Evolutionary conservation across 2,888 invertebrate species (phyloP), one percentile per base, ranked within the genome.

Genomic region (Candidula unifasciata): DNA sequence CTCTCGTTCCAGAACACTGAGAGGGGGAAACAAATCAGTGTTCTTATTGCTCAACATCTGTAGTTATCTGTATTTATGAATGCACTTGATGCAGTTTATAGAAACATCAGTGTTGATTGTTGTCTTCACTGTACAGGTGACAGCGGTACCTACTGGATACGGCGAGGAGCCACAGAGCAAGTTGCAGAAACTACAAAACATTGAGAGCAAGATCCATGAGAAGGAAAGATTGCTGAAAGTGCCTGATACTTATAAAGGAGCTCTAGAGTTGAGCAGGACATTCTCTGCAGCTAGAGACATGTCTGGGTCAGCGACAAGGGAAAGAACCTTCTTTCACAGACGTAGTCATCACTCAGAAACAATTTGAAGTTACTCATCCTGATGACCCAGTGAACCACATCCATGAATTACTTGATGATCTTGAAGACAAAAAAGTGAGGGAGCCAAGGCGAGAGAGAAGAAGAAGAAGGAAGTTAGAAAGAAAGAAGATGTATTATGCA

Each of bases 211-310:
- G 87, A 91, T 93, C 37, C 85, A 86, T 6, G 83, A 87, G 27
- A 91, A 91, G 76, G 86, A 88, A 77, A 68, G 86, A n/a, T 66
- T 69, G 8, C 84, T 91, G 27, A 69, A 79, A 13, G 86, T 88
- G 27, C 88, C 89, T 21, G 90, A 91, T 79, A 87, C 85, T 27
- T 90, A 92, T 82, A 86, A 88, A 37, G 90, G 90, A 21, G 44
- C 88, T 81, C 80, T 84, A 35, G 69, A 87, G 60, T 82, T 90
- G 83, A 85, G 88, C 33, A 87, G 92, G 27, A 44, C 92, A 92
- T 86, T 90, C 90, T 79, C 90, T 91, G 90, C 92, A 92, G 10
- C 83, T 93, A 35, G 92, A 92, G 86, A 89, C 89, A 35, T 89
- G 85, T 30, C 24, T 89, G 21, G 82, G 88, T n/a, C 86, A 88